Evolutionary conservation across 2,113 vertebrate genomes (phyloP).

Genomic region (Oxygymnocypris stewartii): DNA sequence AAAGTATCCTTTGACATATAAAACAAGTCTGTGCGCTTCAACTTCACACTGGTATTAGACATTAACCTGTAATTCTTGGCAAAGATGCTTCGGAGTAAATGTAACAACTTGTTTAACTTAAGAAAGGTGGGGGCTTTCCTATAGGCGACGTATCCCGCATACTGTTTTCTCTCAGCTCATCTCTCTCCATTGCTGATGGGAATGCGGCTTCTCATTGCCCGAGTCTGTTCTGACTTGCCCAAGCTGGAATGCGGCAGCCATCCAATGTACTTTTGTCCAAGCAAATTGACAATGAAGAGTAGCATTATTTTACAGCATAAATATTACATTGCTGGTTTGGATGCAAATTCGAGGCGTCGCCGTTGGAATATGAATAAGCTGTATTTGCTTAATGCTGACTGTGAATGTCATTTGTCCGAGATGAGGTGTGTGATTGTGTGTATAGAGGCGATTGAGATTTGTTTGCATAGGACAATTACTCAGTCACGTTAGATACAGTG

Average conservation of each 20-base stretch:
- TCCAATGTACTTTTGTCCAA: constrained; percentile 73
- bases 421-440: constrained; percentile 20
- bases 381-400: constrained; percentile 38
- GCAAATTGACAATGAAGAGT: constrained; percentile 75
- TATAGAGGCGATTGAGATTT: neutral
- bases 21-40: constrained; percentile 35
- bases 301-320: constrained; percentile 73
- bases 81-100: neutral
- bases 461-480: neutral
- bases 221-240: constrained; percentile 72
- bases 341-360: constrained; percentile 70
- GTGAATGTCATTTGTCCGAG: constrained; percentile 62
- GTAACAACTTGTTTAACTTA: neutral
- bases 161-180: constrained; percentile 10
- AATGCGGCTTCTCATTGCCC: constrained; percentile 65
- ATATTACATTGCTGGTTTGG: constrained; percentile 76
- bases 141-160: neutral
- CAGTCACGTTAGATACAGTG: neutral
- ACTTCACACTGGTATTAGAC: neutral
- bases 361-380: constrained; percentile 69
- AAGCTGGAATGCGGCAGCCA: constrained; percentile 69
- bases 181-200: constrained; percentile 45
- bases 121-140: neutral
- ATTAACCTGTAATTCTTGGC: constrained; percentile 6
- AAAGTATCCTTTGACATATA: constrained; percentile 4